phyloP scores from a whole-genome alignment of 2,888 invertebrate genomes.

The Lasioglossum oenotherae region DNA sequence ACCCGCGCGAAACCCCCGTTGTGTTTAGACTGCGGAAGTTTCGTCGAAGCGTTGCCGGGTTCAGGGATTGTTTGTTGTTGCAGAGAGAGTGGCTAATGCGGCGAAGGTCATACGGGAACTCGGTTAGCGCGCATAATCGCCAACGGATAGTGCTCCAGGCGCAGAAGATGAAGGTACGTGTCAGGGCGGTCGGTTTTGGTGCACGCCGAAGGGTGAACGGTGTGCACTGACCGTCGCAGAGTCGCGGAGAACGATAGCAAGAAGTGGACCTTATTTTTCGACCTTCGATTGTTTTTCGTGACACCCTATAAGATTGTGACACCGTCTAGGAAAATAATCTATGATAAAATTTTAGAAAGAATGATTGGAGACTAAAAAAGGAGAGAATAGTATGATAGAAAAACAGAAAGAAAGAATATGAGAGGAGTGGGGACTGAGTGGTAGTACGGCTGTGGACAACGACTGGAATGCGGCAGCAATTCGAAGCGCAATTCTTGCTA shows the following conservation, averaged over 20 bases:
- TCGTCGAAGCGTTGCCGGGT: conserved; percentile 58
- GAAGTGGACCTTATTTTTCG: background rate
- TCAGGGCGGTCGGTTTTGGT: background rate
- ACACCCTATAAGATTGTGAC: no score
- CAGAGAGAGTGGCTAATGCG: conserved; percentile 78
- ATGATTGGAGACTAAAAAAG: no score
- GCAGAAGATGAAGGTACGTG: conserved; percentile 71
- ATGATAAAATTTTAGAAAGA: no score
- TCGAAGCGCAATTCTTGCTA: no score
- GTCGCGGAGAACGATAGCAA: background rate
- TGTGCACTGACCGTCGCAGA: background rate
- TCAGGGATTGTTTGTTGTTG: conserved; percentile 75
- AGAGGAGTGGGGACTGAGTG: no score
- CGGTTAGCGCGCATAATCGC: conserved; percentile 76
- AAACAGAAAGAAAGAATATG: no score
- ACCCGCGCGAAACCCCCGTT: conserved; percentile 21
- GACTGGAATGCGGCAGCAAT: no score
- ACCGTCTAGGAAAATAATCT: no score
- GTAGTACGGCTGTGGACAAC: no score
- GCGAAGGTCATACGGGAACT: conserved; percentile 77
- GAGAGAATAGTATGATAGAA: no score
- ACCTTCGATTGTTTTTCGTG: no score
- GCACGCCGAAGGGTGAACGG: background rate
- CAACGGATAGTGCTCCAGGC: conserved; percentile 69
- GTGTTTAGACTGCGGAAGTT: conserved; percentile 73